phyloP scores from a whole-genome alignment of 2,888 invertebrate species.

The Heliothis peltigera region DNA sequence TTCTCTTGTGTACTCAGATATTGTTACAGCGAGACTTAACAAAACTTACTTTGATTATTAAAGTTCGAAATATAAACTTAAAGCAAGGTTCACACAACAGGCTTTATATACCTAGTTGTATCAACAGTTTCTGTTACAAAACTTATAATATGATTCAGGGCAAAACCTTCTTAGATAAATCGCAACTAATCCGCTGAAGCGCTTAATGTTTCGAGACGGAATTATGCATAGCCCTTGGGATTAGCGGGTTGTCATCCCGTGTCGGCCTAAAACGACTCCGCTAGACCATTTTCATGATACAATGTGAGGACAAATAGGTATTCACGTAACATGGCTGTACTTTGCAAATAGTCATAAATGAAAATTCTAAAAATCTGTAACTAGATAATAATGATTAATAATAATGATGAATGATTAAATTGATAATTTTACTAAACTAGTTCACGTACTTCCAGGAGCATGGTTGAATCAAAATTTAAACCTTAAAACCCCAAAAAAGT shows the following conservation, averaged over 20 bases:
- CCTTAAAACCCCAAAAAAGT: no score
- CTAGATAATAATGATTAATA: no score
- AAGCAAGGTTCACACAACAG: constrained; percentile 39
- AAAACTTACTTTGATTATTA: constrained; percentile 57
- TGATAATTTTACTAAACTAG: no score
- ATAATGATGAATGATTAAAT: no score
- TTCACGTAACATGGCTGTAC: constrained; percentile 53
- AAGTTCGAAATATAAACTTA: constrained; percentile 48
- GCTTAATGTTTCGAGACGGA: constrained; percentile 84
- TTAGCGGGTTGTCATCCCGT: constrained; percentile 85
- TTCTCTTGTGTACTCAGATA: constrained; percentile 38
- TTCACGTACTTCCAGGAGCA: no score
- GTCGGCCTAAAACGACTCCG: constrained; percentile 77
- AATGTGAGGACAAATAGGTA: constrained; percentile 71
- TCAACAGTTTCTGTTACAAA: constrained; percentile 42
- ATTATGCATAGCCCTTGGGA: constrained; percentile 86
- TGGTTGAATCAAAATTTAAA: no score
- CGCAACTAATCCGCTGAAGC: constrained; percentile 82
- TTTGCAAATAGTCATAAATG: constrained; percentile 33
- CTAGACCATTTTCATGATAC: constrained; percentile 79
- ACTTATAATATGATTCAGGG: constrained; percentile 68
- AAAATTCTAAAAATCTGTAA: no score
- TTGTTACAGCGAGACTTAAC: constrained; percentile 40
- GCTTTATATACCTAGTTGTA: constrained; percentile 50
- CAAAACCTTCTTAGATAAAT: constrained; percentile 82